phyloP scores from a whole-genome alignment of 2,113 vertebrate genomes.

The Myocastor coypus region DNA sequence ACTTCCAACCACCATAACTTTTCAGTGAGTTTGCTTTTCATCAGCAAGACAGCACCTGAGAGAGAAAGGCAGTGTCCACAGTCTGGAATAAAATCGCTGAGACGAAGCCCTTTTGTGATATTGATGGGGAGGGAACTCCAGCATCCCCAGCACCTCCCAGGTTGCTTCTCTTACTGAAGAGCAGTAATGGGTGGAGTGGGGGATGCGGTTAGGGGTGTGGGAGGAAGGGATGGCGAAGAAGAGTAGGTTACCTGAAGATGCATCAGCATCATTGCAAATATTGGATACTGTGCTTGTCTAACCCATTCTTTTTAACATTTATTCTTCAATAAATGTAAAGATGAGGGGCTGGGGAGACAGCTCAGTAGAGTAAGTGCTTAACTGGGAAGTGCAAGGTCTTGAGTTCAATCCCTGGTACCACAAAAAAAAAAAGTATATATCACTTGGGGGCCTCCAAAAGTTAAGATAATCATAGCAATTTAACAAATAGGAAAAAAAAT shows the following conservation, averaged over 20 bases:
- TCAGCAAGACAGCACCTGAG: neutral
- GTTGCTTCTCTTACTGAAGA: neutral
- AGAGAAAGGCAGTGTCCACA: neutral
- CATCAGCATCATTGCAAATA: neutral
- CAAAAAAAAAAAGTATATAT: too few relatives aligned
- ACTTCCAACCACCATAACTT: neutral
- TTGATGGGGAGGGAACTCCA: neutral
- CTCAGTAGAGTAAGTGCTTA: too few relatives aligned
- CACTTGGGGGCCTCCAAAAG: too few relatives aligned
- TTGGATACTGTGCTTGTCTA: neutral
- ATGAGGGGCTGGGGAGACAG: too few relatives aligned
- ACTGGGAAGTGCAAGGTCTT: too few relatives aligned
- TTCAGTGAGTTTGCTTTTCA: neutral
- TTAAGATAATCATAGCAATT: too few relatives aligned
- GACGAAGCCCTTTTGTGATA: neutral
- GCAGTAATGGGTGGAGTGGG: too few relatives aligned
- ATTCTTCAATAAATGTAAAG: neutral
- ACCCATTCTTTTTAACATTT: neutral
- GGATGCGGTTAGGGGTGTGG: neutral
- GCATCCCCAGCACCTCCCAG: neutral
- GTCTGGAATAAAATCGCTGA: neutral
- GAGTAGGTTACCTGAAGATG: too few relatives aligned
- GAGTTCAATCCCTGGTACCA: too few relatives aligned
- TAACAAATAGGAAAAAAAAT: neutral
- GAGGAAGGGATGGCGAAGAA: neutral